Percentiles rank a stretch among this genome's conserved stretches.
These are phyloP conservation scores for Meles meles DNA, from an alignment of 2,113 vertebrate genomes.

Conservation along the genomic window DNA sequence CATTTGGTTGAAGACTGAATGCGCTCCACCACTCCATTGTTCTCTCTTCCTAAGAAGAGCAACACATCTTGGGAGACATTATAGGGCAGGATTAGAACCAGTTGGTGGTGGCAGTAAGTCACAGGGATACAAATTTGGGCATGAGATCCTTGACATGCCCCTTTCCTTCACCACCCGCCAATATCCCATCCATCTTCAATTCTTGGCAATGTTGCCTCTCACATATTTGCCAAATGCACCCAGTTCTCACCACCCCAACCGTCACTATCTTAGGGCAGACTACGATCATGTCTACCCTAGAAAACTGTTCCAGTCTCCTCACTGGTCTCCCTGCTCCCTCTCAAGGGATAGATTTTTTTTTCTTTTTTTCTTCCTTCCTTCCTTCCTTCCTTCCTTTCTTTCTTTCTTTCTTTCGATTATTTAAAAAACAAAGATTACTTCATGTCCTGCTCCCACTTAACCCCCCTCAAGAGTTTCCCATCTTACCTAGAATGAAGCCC, in stretches of 20 bases:
- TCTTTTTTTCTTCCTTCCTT: neutral
- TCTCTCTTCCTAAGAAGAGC: neutral
- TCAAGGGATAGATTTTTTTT: neutral
- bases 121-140: neutral
- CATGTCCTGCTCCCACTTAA: neutral
- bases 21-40: neutral
- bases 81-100: neutral
- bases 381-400: neutral
- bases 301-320: neutral
- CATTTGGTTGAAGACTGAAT: neutral
- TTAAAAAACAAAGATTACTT: neutral
- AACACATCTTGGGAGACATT: neutral
- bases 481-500: neutral
- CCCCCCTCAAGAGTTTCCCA: neutral
- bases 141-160: neutral
- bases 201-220: neutral
- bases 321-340: neutral
- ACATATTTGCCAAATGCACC: neutral
- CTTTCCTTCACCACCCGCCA: neutral
- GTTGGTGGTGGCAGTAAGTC: neutral
- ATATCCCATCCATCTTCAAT: neutral
- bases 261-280: neutral
- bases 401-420: neutral
- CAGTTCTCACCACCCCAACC: neutral
- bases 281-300: neutral